Conservation (phyloP, 2,888 invertebrate genomes). For the Eupithecia pulchellata region DNA sequence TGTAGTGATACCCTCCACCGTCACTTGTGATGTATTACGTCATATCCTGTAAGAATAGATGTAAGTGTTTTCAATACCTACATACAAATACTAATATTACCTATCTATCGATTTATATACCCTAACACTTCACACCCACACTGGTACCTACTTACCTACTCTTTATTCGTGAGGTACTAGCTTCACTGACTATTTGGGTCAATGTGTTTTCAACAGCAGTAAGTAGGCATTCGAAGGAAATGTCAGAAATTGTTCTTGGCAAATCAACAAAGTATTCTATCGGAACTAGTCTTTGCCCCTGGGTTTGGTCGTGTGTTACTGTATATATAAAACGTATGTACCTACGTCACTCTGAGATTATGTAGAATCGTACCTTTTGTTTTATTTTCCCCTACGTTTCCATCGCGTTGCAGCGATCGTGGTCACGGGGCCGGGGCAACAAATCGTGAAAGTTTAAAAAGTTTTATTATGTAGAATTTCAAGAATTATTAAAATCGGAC, state of each 20-base stretch:
- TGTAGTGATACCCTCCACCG: too few species aligned
- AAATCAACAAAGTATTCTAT: not conserved
- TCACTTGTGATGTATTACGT: too few species aligned
- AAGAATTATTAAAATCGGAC: not conserved
- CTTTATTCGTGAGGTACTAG: slow-evolving; percentile 28
- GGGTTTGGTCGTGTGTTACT: not conserved
- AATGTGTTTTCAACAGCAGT: slow-evolving; percentile 37
- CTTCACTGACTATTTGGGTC: slow-evolving; percentile 35
- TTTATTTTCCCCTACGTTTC: too few species aligned
- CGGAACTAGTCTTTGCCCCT: not conserved
- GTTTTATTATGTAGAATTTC: not conserved
- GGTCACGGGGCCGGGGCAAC: too few species aligned
- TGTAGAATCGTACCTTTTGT: too few species aligned
- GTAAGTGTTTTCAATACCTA: too few species aligned
- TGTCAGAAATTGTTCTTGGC: slow-evolving; percentile 8
- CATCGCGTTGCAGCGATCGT: too few species aligned
- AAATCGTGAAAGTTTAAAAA: too few species aligned
- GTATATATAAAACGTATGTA: not conserved
- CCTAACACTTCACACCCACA: slow-evolving; percentile 6
- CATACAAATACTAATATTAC: too few species aligned
- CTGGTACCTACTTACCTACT: slow-evolving; percentile 20
- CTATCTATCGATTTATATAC: too few species aligned
- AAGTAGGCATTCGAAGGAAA: slow-evolving; percentile 5
- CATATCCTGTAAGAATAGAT: too few species aligned
- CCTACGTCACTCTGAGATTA: not conserved